phyloP scores from a whole-genome alignment of 2,888 invertebrate species.

The Lordiphosa andalusiaca region DNA sequence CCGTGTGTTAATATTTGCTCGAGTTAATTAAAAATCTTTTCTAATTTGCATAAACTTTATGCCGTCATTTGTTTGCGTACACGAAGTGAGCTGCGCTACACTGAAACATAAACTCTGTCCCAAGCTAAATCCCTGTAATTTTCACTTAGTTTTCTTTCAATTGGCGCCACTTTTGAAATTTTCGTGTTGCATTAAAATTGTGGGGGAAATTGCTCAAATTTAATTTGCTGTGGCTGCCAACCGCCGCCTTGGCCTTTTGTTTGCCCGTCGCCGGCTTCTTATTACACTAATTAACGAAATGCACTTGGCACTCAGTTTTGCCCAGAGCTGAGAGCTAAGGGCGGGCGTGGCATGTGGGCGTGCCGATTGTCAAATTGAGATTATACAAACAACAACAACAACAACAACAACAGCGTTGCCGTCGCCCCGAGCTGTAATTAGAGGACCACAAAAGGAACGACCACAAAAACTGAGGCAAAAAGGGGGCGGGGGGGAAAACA shows the following conservation, averaged over 20 bases:
- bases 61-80: slow-evolving; percentile 40
- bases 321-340: neutral
- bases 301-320: slow-evolving; percentile 54
- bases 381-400: slow-evolving; percentile 29
- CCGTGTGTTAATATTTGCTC: slow-evolving; percentile 72
- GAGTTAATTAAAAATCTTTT: slow-evolving; percentile 77
- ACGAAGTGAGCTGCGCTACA: slow-evolving; percentile 3
- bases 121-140: too few species aligned
- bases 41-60: slow-evolving; percentile 67
- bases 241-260: slow-evolving; percentile 36
- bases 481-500: neutral
- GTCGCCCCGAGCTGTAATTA: slow-evolving; percentile 54
- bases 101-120: slow-evolving; percentile 12
- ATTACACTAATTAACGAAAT: slow-evolving; percentile 70
- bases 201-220: slow-evolving; percentile 31
- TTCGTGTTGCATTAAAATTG: slow-evolving; percentile 28
- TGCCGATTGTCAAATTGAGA: slow-evolving; percentile 50
- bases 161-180: slow-evolving; percentile 30
- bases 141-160: slow-evolving; percentile 5
- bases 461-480: slow-evolving; percentile 1
- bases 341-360: slow-evolving; percentile 21
- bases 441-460: slow-evolving; percentile 17
- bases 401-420: slow-evolving; percentile 31
- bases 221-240: slow-evolving; percentile 23
- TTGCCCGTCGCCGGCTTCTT: slow-evolving; percentile 40